These are phyloP conservation scores for Struthidea cinerea DNA, from an alignment of 2,113 vertebrate genomes.

Conservation along the genomic window DNA sequence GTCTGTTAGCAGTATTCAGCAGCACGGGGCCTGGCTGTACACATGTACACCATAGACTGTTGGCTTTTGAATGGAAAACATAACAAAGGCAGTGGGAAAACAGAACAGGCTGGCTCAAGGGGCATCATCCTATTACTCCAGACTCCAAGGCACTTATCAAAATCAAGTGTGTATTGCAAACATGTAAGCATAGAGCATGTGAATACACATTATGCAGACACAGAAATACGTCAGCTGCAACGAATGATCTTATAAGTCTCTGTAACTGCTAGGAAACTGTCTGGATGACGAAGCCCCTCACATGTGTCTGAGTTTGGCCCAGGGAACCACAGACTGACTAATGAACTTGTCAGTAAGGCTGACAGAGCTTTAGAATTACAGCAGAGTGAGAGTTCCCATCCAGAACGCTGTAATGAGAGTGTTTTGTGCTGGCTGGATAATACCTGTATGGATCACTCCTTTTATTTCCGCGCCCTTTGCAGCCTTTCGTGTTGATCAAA, in stretches of 20 bases:
- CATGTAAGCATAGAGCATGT: not conserved
- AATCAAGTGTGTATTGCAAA: not conserved
- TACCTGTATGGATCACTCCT: not conserved
- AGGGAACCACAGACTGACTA: not conserved
- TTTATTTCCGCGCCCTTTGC: not conserved
- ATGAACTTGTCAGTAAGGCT: not conserved
- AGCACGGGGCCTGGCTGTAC: not conserved
- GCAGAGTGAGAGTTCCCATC: not conserved
- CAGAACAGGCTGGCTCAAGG: not conserved
- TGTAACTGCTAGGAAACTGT: not conserved
- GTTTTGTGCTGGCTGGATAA: not conserved
- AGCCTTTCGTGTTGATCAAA: not conserved
- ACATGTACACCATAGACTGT: not conserved
- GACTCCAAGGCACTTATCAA: not conserved
- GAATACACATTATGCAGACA: not conserved
- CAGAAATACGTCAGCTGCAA: not conserved
- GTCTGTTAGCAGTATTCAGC: not conserved
- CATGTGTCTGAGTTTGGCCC: not conserved
- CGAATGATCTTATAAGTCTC: not conserved
- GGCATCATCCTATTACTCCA: not conserved
- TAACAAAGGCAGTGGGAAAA: not conserved
- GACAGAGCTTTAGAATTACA: not conserved
- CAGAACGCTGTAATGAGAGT: not conserved
- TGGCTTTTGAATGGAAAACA: not conserved
- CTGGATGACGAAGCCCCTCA: not conserved